These are phyloP conservation scores for Erpornis zantholeuca DNA, from an alignment of 2,113 vertebrate species.

Conservation along the genomic window DNA sequence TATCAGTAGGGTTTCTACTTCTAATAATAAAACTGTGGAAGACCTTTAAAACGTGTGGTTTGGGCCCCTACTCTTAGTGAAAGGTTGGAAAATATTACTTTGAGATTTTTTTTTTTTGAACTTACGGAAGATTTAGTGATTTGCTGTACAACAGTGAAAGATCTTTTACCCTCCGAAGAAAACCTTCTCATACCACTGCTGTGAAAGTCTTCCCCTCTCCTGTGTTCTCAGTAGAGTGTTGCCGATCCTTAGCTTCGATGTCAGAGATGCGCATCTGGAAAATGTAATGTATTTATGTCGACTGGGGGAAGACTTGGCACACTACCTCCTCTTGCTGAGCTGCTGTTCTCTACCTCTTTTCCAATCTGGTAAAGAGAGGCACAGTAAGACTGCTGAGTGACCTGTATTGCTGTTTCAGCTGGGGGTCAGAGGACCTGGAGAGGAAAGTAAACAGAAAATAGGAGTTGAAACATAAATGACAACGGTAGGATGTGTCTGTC, in stretches of 20 bases:
- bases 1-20: constrained; percentile 80
- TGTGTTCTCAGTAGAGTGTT: neutral
- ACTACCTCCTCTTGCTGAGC: neutral
- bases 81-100: constrained; percentile 83
- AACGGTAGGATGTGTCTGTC: neutral
- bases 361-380: neutral
- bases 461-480: constrained; percentile 8
- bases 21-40: constrained; percentile 82
- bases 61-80: constrained; percentile 69
- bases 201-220: neutral
- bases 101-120: neutral
- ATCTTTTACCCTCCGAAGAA: neutral
- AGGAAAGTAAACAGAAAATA: constrained; percentile 45
- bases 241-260: neutral
- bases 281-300: constrained; percentile 27
- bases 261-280: constrained; percentile 57
- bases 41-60: constrained; percentile 76
- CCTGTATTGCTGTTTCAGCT: constrained; percentile 5
- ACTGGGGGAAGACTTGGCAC: constrained; percentile 2
- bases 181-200: neutral
- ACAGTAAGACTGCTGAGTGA: neutral
- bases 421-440: neutral
- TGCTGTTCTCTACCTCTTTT: constrained; percentile 21
- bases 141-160: neutral
- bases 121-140: constrained; percentile 21